Evolutionary conservation across 2,797 vertebrate species (phyloP).

Genomic region (Eulemur coronatus): DNA sequence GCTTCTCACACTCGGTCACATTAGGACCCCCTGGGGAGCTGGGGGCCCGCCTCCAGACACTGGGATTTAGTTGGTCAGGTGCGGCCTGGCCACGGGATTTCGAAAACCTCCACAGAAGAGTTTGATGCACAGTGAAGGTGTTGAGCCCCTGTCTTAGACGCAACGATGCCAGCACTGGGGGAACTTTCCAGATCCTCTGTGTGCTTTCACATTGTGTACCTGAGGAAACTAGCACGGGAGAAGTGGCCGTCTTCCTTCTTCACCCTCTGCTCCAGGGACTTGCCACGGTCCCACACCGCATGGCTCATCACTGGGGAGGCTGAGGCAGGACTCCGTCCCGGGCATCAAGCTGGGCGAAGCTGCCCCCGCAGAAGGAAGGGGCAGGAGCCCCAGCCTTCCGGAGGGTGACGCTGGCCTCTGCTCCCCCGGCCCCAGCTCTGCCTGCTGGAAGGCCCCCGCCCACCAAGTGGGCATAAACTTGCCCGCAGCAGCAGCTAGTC

Average conservation of each 20-base stretch:
- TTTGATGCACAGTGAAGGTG: fast-evolving
- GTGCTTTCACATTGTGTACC: background rate
- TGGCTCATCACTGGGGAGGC: background rate
- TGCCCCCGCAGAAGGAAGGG: background rate
- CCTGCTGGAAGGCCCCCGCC: background rate
- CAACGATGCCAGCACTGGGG: background rate
- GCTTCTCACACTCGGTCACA: background rate
- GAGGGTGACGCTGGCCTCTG: background rate
- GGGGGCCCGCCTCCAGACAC: background rate
- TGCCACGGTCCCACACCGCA: fast-evolving
- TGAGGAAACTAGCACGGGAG: background rate
- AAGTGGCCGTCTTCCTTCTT: background rate
- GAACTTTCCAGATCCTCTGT: background rate
- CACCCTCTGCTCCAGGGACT: background rate
- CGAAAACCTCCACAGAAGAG: background rate
- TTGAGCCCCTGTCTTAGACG: background rate
- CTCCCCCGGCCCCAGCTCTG: background rate
- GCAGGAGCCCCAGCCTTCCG: background rate
- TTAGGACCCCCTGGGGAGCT: background rate
- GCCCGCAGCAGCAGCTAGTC: background rate
- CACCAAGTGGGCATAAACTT: background rate
- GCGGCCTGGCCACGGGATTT: background rate
- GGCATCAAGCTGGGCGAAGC: background rate
- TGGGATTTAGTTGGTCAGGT: background rate
- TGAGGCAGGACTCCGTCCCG: background rate